These are phyloP conservation scores for Empis stercorea DNA, from an alignment of 2,888 invertebrate genomes.

Conservation along the genomic window DNA sequence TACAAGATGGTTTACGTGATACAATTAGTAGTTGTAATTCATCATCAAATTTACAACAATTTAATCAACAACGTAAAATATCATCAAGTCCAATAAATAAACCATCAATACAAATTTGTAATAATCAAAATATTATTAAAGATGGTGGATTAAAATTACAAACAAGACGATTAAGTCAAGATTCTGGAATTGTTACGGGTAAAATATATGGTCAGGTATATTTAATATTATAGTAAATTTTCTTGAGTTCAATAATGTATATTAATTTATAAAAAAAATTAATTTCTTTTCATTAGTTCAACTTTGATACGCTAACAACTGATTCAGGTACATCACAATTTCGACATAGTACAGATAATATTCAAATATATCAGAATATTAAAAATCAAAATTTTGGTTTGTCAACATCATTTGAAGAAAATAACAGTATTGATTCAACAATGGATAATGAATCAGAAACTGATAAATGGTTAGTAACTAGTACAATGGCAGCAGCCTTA, in stretches of 20 bases:
- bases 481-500: background rate
- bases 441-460: background rate
- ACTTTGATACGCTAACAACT: too few species aligned
- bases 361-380: too few species aligned
- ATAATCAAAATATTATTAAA: conserved; percentile 6
- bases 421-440: background rate
- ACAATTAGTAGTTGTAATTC: background rate
- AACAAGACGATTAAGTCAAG: conserved; percentile 30
- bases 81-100: conserved; percentile 34
- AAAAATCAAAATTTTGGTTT: too few species aligned
- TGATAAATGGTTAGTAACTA: background rate
- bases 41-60: conserved; percentile 4
- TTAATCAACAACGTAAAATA: conserved; percentile 12
- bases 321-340: too few species aligned
- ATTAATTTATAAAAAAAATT: too few species aligned
- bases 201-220: conserved; percentile 20
- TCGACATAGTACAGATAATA: too few species aligned
- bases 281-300: conserved; percentile 5
- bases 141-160: conserved; percentile 4
- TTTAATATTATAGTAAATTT: too few species aligned
- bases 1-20: background rate
- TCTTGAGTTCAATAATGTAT: too few species aligned
- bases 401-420: background rate
- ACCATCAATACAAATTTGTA: conserved; percentile 19
- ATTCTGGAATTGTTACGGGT: conserved; percentile 31